Percentiles rank a stretch among this genome's conserved stretches.
These are phyloP conservation scores for Lepidocyrtinus sp. DNA, from an alignment of 2,888 invertebrate species.

Conservation along the genomic window DNA sequence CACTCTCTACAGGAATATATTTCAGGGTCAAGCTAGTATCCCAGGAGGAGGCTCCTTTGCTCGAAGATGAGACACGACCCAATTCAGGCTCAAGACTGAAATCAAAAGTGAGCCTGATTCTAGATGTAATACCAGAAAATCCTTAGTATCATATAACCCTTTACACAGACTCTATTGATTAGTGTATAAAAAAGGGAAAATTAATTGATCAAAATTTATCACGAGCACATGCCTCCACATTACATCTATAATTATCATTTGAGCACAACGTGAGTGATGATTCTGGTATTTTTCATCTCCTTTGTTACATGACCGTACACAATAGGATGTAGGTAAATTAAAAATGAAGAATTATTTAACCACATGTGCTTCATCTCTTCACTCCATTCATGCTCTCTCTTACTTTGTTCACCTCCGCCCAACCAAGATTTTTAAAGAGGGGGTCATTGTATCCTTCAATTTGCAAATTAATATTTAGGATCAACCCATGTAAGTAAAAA, in stretches of 20 bases:
- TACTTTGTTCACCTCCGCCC: no score
- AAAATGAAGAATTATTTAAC: background rate
- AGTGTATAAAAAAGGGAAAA: background rate
- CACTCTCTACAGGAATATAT: background rate
- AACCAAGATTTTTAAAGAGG: no score
- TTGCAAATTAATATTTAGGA: no score
- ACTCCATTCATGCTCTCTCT: no score
- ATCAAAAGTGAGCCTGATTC: slow-evolving; percentile 2
- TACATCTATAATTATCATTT: background rate
- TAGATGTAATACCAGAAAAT: background rate
- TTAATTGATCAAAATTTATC: background rate
- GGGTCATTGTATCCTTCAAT: no score
- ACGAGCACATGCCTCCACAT: background rate
- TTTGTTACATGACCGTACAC: background rate
- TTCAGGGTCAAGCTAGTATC: no score
- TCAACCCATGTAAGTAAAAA: background rate
- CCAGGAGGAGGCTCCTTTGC: no score
- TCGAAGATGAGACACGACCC: background rate
- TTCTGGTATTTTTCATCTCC: no score
- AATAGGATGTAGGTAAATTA: background rate
- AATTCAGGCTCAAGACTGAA: slow-evolving; percentile 9
- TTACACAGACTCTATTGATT: background rate
- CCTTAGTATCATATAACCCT: no score
- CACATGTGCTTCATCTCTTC: no score
- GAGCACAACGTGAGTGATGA: background rate